Evolutionary conservation across 2,113 vertebrate species (phyloP).

Genomic region (Thryonomys swinderianus): DNA sequence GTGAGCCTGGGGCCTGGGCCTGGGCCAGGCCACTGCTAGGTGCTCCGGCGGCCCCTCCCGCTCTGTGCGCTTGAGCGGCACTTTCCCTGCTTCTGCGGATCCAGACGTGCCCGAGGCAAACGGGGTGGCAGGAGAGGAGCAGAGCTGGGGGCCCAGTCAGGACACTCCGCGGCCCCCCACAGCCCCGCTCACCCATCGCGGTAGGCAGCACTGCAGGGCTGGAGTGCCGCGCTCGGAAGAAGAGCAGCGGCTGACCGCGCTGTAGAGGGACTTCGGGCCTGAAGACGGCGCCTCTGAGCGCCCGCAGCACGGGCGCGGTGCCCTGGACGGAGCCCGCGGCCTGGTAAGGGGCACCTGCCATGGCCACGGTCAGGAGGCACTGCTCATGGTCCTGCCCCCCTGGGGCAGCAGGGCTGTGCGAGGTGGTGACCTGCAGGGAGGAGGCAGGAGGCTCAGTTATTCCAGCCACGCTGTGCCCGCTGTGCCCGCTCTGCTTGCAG

Average conservation of each 20-base stretch:
- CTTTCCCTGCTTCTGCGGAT: not conserved
- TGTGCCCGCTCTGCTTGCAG: fast-evolving
- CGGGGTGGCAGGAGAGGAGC: not conserved
- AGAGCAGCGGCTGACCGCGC: slow-evolving; percentile 86
- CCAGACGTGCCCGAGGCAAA: not conserved
- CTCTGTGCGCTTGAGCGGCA: not conserved
- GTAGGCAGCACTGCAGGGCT: slow-evolving; percentile 84
- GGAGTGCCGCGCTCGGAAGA: slow-evolving; percentile 87
- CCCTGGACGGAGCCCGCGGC: slow-evolving; percentile 89
- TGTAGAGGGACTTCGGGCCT: slow-evolving; percentile 88
- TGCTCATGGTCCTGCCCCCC: slow-evolving; percentile 40
- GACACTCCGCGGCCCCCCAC: not conserved
- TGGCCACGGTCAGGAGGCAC: slow-evolving; percentile 77
- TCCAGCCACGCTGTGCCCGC: fast-evolving
- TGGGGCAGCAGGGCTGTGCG: slow-evolving; percentile 39
- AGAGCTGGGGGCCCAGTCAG: not conserved
- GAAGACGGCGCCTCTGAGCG: slow-evolving; percentile 90
- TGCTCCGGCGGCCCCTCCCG: not conserved
- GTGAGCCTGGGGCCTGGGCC: not conserved
- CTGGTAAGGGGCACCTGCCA: slow-evolving; percentile 83
- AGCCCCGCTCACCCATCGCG: slow-evolving; percentile 87
- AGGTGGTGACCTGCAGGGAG: slow-evolving; percentile 77
- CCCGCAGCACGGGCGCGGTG: slow-evolving; percentile 87
- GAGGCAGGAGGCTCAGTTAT: fast-evolving
- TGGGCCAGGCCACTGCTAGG: no score